Percentiles rank a stretch among this genome's conserved stretches.
These are phyloP conservation scores for Dryobota labecula DNA, from an alignment of 2,888 invertebrate species.

Conservation along the genomic window DNA sequence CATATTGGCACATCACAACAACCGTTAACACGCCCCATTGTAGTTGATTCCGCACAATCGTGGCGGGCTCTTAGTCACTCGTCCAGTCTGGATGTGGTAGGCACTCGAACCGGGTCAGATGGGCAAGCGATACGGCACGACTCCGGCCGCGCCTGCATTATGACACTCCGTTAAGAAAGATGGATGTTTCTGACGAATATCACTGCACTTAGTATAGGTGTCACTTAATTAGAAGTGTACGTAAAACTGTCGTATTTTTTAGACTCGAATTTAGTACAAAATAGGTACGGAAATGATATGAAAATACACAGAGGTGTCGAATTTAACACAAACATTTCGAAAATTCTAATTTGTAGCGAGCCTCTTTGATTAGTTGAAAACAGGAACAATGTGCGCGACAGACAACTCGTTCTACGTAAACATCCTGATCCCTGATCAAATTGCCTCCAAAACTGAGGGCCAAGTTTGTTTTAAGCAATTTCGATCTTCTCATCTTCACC, in stretches of 20 bases:
- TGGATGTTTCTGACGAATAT: slow-evolving; percentile 70
- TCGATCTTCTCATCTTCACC: slow-evolving; percentile 48
- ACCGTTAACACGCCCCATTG: slow-evolving; percentile 68
- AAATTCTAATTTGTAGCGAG: slow-evolving; percentile 33
- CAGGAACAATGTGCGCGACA: slow-evolving; percentile 35
- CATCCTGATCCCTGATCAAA: slow-evolving; percentile 53
- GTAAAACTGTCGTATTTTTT: no score
- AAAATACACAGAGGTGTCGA: neutral
- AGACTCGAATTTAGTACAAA: no score
- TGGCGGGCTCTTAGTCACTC: slow-evolving; percentile 67
- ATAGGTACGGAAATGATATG: neutral
- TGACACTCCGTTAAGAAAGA: slow-evolving; percentile 70
- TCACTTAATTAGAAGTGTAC: slow-evolving; percentile 21
- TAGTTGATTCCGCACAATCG: slow-evolving; percentile 67
- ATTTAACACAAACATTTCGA: slow-evolving; percentile 2
- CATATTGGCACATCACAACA: slow-evolving; percentile 63
- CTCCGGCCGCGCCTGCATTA: slow-evolving; percentile 64
- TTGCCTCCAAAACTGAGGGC: slow-evolving; percentile 45
- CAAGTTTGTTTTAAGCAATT: slow-evolving; percentile 49
- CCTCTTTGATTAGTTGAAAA: slow-evolving; percentile 47
- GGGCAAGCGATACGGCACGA: slow-evolving; percentile 82
- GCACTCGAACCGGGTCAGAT: slow-evolving; percentile 78
- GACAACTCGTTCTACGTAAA: slow-evolving; percentile 55
- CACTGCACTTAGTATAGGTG: slow-evolving; percentile 49
- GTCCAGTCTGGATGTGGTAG: slow-evolving; percentile 65